Evolutionary conservation across 2,888 invertebrate species (phyloP).

Genomic region (Drosophila koepferae): DNA sequence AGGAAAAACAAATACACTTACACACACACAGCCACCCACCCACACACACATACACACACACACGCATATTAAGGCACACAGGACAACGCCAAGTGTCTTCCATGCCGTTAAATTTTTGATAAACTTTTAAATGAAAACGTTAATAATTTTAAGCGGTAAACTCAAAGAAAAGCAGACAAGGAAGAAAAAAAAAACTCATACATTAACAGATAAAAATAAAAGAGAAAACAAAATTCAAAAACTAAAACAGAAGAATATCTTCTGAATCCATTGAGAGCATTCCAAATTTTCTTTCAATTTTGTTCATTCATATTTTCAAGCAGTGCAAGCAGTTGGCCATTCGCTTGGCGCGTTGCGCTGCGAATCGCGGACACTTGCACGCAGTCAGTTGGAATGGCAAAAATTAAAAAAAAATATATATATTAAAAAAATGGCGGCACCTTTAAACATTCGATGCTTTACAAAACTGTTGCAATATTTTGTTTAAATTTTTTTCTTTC

Average conservation of each 20-base stretch:
- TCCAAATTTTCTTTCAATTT: slow-evolving; percentile 41
- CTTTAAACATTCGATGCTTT: slow-evolving; percentile 52
- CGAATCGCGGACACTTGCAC: slow-evolving; percentile 23
- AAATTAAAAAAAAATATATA: not conserved
- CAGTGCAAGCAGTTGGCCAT: slow-evolving; percentile 33
- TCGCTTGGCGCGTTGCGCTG: slow-evolving; percentile 32
- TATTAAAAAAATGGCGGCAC: slow-evolving; percentile 26
- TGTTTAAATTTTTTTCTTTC: slow-evolving; percentile 37
- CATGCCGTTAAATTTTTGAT: slow-evolving; percentile 53
- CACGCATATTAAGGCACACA: slow-evolving; percentile 34
- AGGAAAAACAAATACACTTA: slow-evolving; percentile 44
- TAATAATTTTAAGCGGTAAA: slow-evolving; percentile 61
- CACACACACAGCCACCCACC: slow-evolving; percentile 34
- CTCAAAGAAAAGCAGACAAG: slow-evolving; percentile 62
- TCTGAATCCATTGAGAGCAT: slow-evolving; percentile 60
- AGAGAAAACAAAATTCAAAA: slow-evolving; percentile 29
- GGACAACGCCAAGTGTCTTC: slow-evolving; percentile 70
- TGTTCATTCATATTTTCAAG: slow-evolving; percentile 34
- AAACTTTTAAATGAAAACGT: slow-evolving; percentile 45
- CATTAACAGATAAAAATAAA: slow-evolving; percentile 27
- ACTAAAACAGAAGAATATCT: slow-evolving; percentile 13
- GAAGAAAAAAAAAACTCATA: slow-evolving; percentile 45
- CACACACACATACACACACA: slow-evolving; percentile 28
- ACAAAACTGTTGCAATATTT: slow-evolving; percentile 71
- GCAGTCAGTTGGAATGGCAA: slow-evolving; percentile 21